Evolutionary conservation across 2,797 vertebrate species (phyloP), one percentile per base, ranked within the genome.

Genomic region (Sylvia borin): DNA sequence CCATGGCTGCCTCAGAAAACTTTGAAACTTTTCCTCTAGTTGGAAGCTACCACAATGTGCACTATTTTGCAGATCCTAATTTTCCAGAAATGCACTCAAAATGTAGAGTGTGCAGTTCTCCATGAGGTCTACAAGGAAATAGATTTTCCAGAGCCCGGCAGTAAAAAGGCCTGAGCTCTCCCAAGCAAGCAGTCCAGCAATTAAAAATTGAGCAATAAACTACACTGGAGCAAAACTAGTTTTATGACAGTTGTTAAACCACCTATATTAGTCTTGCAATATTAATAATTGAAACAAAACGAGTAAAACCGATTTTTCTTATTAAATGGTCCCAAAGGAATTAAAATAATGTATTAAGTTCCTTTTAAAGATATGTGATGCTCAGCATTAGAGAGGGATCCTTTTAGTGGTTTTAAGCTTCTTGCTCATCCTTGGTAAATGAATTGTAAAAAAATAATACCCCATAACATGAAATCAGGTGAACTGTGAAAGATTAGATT

Each of bases 401-500:
- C 45, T 95, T 90, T 93, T 71, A 83, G 74, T 51, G 45, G n/a
- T 71, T 62, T 16, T 81, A 82, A 95, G 43, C 7, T 77, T 73
- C 92, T 79, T 87, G 27, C 38, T 92, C 89, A 80, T 66, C 65
- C 62, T 42, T 48, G 61, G 85, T 72, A 97, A 94, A 97, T 73
- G 60, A 88, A 95, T 92, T 51, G 38, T 79, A 34, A 89, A 83
- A 66, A 90, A 78, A 90, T 58, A 83, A 58, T 14, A 38, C 17
- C 43, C 55, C 48, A 20, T 68, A 84, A 70, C 51, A 79, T 4
- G 18, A 88, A n/a, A 75, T 75, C 45, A 83, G 54, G 58, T 86
- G 85, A 97, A 93, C 50, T 71, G 65, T 92, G 74, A 88, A 95
- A 91, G 88, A 91, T 75, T 77, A 95, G 85, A 95, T 95, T 95